Base-by-base conservation (phyloP, 2,113 vertebrate genomes). In the Apteryx owenii region DNA sequence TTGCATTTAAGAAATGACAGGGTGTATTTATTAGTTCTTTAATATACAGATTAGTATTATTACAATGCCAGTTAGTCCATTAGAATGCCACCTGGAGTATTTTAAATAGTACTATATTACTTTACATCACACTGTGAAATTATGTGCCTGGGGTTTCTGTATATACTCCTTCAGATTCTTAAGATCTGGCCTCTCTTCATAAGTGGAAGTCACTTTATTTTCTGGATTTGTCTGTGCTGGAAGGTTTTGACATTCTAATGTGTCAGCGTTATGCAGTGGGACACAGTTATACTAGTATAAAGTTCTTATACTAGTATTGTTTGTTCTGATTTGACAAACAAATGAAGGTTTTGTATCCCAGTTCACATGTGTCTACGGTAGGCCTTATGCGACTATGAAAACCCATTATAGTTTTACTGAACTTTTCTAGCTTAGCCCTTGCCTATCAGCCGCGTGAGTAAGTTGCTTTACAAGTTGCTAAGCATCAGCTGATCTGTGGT, bases 21-120 rank as follows among this genome's bases (percentile, higher is more conserved):
- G 51, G 64, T 86, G 29, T 70, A 33, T 91, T 92, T 95, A 48
- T 94, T 92, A 93, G 85, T 80, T 54, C 72, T 81, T 97, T 93
- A 96, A 69, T 89, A 78, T 71, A 65, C 75, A 51, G 70, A 65
- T 62, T 51, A 51, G 42, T 95, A 81, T 88, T 92, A n/a, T 53
- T 94, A 38, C 7, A 48, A 70, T 92, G 26, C 66, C 28, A 61
- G 23, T 72, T 3, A 93, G 80, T 50, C 50, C 53, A 26, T 31
- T 93, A 85, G 81, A 94, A 82, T 26, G 76, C 22, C 64, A 69
- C 70, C 62, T 65, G 54, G 80, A 93, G 31, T 93, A 78, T 54
- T 75, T 61, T 46, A 38, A 75, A 5, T 79, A 75, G 77, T 81
- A 53, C 44, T 42, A 2, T 36, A 29, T 73, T 91, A 17, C 70